Evolutionary conservation across 1,140 invertebrate species (phyloP).

Genomic region (Nymphalis io): DNA sequence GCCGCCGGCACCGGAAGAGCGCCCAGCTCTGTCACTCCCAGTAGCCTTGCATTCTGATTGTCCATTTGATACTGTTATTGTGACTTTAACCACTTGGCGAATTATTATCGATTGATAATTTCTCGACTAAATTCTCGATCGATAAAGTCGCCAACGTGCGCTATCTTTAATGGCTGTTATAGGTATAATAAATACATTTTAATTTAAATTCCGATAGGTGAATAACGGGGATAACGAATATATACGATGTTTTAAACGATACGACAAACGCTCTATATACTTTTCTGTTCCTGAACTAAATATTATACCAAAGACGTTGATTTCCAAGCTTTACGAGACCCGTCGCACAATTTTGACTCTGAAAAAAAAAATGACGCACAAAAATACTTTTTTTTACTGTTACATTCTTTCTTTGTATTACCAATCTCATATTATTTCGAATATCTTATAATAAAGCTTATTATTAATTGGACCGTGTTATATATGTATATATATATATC

Average conservation of each 20-base stretch:
- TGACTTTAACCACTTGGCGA: neutral
- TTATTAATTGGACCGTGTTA: no score
- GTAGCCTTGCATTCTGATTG: neutral
- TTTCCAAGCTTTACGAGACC: neutral
- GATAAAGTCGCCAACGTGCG: neutral
- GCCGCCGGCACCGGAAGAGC: constrained; percentile 18
- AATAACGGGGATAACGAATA: no score
- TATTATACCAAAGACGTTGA: neutral
- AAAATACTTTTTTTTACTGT: neutral
- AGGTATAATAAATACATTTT: no score
- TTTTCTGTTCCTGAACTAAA: neutral
- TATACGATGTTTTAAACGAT: neutral
- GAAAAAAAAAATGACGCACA: neutral
- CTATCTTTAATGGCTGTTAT: constrained; percentile 8
- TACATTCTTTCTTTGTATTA: neutral
- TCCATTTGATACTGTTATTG: neutral
- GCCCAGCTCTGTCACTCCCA: constrained; percentile 5
- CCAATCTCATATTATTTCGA: neutral
- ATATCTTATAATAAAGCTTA: neutral
- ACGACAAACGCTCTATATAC: neutral
- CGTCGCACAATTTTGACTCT: neutral
- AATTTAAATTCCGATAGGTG: no score
- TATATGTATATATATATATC: no score
- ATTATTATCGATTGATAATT: neutral
- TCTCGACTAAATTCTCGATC: neutral